Conservation (phyloP, 2,113 vertebrate genomes). For the Peucedramus taeniatus region DNA sequence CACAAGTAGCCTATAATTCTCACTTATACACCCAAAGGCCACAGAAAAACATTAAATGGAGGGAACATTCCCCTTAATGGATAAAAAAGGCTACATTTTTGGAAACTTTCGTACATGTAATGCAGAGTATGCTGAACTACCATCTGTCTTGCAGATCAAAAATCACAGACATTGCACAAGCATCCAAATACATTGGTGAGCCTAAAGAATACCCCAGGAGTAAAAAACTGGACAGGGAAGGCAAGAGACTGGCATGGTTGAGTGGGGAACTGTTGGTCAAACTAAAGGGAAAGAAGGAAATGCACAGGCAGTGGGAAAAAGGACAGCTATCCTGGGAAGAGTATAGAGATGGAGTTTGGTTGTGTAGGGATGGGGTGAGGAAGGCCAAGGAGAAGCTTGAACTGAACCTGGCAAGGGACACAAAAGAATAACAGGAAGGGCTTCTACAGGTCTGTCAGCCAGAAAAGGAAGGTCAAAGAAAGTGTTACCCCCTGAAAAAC, state of each 20-base stretch:
- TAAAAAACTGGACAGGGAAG: background rate
- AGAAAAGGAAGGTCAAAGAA: background rate
- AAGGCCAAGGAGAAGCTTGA: background rate
- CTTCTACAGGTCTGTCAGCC: background rate
- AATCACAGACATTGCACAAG: background rate
- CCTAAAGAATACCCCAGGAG: background rate
- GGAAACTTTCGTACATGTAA: background rate
- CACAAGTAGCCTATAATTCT: background rate
- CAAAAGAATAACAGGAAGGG: background rate
- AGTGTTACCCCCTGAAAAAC: background rate
- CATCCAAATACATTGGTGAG: background rate
- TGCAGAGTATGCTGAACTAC: background rate
- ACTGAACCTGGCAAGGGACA: background rate
- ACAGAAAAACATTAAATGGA: background rate
- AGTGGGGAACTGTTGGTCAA: background rate
- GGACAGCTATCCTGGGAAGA: background rate
- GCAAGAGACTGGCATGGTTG: background rate
- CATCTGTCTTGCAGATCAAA: background rate
- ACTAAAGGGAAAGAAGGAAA: background rate
- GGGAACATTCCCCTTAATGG: background rate
- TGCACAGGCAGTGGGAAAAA: background rate
- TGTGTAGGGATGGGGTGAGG: background rate
- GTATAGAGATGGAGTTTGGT: background rate
- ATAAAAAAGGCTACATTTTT: background rate
- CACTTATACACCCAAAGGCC: background rate